Base-by-base conservation (phyloP, 2,888 invertebrate genomes). In the Carabus problematicus region DNA sequence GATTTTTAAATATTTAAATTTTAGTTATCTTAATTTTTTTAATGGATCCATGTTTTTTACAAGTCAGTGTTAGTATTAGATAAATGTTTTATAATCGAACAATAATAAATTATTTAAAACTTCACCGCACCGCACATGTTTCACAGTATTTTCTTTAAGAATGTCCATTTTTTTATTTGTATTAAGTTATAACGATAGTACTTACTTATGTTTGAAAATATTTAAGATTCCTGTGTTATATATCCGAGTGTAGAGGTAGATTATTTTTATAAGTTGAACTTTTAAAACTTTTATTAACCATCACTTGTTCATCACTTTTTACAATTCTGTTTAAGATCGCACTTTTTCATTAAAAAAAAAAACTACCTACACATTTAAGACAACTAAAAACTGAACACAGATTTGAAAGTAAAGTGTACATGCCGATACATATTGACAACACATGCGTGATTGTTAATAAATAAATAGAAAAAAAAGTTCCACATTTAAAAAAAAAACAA, bases 381-480 rank as follows among this genome's bases (percentile, higher is more conserved):
- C 16, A 52, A 29, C 29, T 29, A 29, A 29, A 29, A 29, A 29
- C 29, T 29, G 29, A 3, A 29, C 29, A 29, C 29, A 29, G 29
- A 29, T 29, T 29, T 29, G 29, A 29, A 29, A 29, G 29, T 29
- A 29, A 29, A 29, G 6, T 29, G 29, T 29, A 12, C 52, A 52
- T 16, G 16, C 52, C 9, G 19, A 54, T 16, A 45, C 16, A 58
- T 41, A 64, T 45, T 58, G 43, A 41, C 8, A 55, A 41, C 55
- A 56, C 66, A 66, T 59, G 66, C 58, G 39, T 16, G 7, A 66
- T 3, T 16, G 1, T 18, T 42, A 52, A 60, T 52, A 39, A 63
- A 66, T 64, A 72, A 71, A 62, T 62, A 72, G 70, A 73, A 74
- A 73, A 72, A 72, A 74, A 14, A 69, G 56, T 41, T 55, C 40